Percentiles rank a stretch among this genome's conserved stretches.
phyloP scores from a whole-genome alignment of 92 coral and sea anemone species.

The Diadumene lineata region DNA sequence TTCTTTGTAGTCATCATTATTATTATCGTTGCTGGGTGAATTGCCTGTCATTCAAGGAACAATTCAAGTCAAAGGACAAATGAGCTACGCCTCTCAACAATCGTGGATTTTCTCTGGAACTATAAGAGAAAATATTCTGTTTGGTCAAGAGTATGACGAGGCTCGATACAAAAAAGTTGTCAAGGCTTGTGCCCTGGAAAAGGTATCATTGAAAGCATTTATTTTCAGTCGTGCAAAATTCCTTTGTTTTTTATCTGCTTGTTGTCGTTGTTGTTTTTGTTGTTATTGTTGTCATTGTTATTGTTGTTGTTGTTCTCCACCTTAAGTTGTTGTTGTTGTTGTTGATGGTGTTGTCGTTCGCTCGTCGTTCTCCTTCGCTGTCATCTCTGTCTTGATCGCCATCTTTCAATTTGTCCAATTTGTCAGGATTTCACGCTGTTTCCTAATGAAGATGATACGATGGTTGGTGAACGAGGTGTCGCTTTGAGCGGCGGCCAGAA shows the following conservation, averaged over 20 bases:
- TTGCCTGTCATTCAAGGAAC: constrained; percentile 70
- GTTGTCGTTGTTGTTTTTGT: neutral
- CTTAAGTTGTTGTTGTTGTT: neutral
- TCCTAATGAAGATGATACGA: constrained; percentile 65
- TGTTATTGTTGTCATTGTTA: too few species aligned
- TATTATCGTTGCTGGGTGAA: constrained; percentile 87
- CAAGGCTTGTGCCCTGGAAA: constrained; percentile 81
- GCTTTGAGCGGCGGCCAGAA: constrained; percentile 90
- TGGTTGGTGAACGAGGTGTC: constrained; percentile 91
- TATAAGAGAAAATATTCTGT: constrained; percentile 82
- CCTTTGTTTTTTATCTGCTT: neutral
- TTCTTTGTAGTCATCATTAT: constrained; percentile 69
- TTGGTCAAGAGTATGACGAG: constrained; percentile 74
- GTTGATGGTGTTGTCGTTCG: neutral
- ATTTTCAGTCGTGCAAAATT: too few species aligned
- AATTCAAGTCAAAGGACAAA: constrained; percentile 59
- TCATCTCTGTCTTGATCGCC: neutral
- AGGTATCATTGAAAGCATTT: constrained; percentile 38
- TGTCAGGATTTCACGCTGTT: constrained; percentile 69
- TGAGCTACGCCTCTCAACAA: constrained; percentile 92
- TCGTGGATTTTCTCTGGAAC: constrained; percentile 97
- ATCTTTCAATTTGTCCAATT: neutral
- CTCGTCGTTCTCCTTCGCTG: neutral
- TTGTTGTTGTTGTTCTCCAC: too few species aligned
- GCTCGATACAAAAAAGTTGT: constrained; percentile 69